Evolutionary conservation across 2,113 vertebrate genomes (phyloP), one percentile per base, ranked within the genome.

Genomic region (Cyanistes caeruleus): DNA sequence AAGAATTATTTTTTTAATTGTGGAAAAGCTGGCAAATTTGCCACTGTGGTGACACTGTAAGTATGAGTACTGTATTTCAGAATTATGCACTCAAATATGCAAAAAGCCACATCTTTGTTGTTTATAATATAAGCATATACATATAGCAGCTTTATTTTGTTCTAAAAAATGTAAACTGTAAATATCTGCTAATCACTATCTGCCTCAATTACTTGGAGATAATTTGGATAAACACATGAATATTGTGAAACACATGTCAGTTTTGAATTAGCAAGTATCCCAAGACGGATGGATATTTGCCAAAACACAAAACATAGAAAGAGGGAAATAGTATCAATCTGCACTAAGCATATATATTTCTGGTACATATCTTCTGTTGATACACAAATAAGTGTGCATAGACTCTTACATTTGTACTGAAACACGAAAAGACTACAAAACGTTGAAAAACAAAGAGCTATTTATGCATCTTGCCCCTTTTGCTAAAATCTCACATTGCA

Each of bases 41-140:
- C 63, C 81, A 96, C 90, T 96, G 80, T 64, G 92, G 87, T 68
- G 87, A 95, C 84, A 90, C 83, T 95, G 31, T 39, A 73, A 72
- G 67, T 96, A 60, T 94, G 59, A 79, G 37, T 48, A 93, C 35
- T 70, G 13, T 68, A 94, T 92, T 97, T 97, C 83, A 93, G n/a
- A 94, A 95, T 91, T 93, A 75, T 46, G n/a, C 78, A 83, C 41
- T 85, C 12, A 81, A 97, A 96, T 85, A 70, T 53, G 13, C 33
- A 67, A 48, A 56, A 96, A 97, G 79, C 83, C 10, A 93, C 16
- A 49, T 44, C 55, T 86, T 70, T 63, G 39, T 96, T 77, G 43
- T 80, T 97, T 95, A 92, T 76, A 96, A 91, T 91, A 80, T 69
- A 97, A 96, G 79, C 52, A 87, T n/a, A 87, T n/a, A 69, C 46